phyloP scores from a whole-genome alignment of 2,113 vertebrate species.

The Tonatia bakeri region DNA sequence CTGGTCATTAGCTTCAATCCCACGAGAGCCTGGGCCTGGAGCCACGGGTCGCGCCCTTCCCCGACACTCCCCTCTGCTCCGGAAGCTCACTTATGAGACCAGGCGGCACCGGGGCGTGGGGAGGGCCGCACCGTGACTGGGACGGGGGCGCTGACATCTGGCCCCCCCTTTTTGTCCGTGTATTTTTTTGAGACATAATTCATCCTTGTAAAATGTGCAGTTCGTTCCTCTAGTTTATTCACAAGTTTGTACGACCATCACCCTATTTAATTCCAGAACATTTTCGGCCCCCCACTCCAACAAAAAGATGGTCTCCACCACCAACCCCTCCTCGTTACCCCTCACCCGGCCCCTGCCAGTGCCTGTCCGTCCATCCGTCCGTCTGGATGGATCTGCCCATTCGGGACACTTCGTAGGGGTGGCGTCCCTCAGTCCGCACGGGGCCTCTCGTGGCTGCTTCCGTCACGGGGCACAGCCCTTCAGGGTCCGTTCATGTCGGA shows the following conservation, averaged over 20 bases:
- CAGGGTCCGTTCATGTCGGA: rapidly evolving
- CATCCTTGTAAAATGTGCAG: neutral
- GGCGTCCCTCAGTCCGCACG: rapidly evolving
- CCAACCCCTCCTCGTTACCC: rapidly evolving
- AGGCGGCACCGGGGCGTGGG: neutral
- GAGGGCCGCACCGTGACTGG: rapidly evolving
- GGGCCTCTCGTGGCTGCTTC: neutral
- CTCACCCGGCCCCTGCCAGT: too few species aligned
- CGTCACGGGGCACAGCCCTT: rapidly evolving
- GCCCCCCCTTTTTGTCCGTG: too few species aligned
- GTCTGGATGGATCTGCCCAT: rapidly evolving
- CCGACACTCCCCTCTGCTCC: neutral
- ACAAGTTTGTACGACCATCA: too few species aligned
- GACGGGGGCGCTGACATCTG: neutral
- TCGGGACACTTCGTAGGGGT: rapidly evolving
- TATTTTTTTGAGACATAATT: neutral
- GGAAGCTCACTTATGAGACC: rapidly evolving
- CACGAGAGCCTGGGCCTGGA: neutral
- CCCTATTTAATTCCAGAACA: neutral
- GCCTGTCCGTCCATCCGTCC: too few species aligned
- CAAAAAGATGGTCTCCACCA: neutral
- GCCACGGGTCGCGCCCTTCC: rapidly evolving
- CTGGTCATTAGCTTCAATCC: neutral
- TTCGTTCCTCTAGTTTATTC: neutral
- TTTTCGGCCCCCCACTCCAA: neutral